Base-by-base conservation (phyloP, 2,113 vertebrate genomes). In the Dasyprocta punctata region DNA sequence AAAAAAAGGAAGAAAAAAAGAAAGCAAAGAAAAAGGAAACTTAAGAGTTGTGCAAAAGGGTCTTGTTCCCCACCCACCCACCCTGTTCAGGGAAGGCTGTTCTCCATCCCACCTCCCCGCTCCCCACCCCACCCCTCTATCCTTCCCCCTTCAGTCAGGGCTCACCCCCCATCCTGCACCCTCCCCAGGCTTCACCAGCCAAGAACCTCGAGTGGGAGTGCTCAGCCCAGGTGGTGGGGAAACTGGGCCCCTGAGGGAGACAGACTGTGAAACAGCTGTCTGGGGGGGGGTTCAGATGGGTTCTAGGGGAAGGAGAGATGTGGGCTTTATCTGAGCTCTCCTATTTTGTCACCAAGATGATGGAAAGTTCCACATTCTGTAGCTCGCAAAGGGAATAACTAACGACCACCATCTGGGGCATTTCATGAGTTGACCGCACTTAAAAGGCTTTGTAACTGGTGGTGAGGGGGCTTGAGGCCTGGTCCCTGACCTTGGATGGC, bases 41-140 rank as follows among this genome's bases (percentile, higher is more conserved):
- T 98, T 99, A 99, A 17, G 99, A 99, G 98, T 98, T 99, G 99
- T 99, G 99, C 99, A 99, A 98, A 98, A 98, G 98, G 98, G 97
- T 98, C 98, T 94, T 97, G 95, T 92, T 96, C 80, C 97, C 98
- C 96, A 83, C 98, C 98, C 92, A 54, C 96, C 97, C 97, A 86
- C 96, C 97, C 90, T 80, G 10, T 17, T 83, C 82, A 85, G 94
- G 96, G 95, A 97, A 97, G 97, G 93, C 88, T 65, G 38, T 33
- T 78, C 89, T 95, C 96, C 88, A 88, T 49, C 94, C 96, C 91
- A 80, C 91, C 90, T 71, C 96, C 97, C 96, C 63, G 56, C 80
- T n/a, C 93, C 97, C 97, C 69, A 38, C 81, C 86, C 92, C 69
- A 19, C 65, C 90, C 90, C 65, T 85, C 96, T 95, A 54, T 82